Conservation (phyloP, 2,113 vertebrate species). For the Hoplias malabaricus region DNA sequence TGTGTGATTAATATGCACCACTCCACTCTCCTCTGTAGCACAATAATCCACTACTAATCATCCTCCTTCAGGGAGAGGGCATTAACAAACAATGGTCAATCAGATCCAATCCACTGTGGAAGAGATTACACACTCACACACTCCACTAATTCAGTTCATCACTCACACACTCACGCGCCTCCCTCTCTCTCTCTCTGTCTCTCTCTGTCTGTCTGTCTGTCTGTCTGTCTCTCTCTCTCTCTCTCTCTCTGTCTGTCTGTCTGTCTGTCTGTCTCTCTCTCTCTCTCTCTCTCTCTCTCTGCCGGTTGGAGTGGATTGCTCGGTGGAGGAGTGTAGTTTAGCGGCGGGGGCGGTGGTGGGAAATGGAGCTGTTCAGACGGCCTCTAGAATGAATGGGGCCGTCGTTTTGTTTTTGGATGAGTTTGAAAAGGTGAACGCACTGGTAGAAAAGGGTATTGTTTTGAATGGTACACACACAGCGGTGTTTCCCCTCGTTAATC, state of each 20-base stretch:
- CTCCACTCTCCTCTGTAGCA: neutral
- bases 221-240: neutral
- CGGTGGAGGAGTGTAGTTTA: no score
- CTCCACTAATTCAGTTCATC: neutral
- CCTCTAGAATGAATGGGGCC: no score
- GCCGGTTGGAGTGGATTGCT: no score
- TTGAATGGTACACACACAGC: no score
- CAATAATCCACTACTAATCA: neutral
- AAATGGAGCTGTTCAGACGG: no score
- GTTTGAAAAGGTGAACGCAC: no score
- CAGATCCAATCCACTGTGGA: neutral
- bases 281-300: neutral
- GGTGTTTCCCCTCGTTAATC: no score
- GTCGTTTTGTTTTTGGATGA: no score
- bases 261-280: neutral
- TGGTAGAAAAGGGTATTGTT: no score
- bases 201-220: neutral
- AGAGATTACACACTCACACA: slow-evolving; percentile 8
- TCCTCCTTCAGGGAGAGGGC: neutral
- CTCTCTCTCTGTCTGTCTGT: neutral
- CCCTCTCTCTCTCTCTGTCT: neutral
- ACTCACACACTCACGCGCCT: neutral
- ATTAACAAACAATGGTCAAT: slow-evolving; percentile 1
- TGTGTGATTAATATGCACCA: neutral
- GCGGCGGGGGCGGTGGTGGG: no score